These are phyloP conservation scores for Catagonus wagneri DNA, from an alignment of 2,113 vertebrate genomes.

Conservation along the genomic window DNA sequence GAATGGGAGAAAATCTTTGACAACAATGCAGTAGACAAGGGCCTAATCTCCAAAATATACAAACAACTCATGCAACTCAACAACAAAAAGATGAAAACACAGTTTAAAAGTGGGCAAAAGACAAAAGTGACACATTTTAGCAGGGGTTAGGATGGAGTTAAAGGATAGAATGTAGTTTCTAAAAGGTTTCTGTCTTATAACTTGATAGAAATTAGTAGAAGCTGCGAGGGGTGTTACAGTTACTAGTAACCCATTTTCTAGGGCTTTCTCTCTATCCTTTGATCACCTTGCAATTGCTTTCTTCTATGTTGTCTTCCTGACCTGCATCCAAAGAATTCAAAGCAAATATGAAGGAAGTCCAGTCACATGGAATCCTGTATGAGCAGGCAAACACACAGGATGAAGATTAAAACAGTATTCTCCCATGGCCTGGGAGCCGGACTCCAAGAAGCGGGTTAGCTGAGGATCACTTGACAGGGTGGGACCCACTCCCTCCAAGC, in stretches of 20 bases:
- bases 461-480: neutral
- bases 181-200: neutral
- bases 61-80: too few relatives aligned
- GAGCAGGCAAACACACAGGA: neutral
- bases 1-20: too few relatives aligned
- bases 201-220: neutral
- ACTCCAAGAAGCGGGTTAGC: neutral
- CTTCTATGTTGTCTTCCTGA: neutral
- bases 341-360: neutral
- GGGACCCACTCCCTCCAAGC: neutral
- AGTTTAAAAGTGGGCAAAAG: too few relatives aligned
- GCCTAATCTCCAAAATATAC: too few relatives aligned
- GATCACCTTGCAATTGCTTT: neutral
- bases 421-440: neutral
- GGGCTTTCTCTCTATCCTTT: neutral
- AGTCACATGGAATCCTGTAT: neutral
- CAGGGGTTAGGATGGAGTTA: neutral
- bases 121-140: neutral
- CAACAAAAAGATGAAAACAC: too few relatives aligned
- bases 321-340: neutral
- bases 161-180: neutral
- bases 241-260: neutral
- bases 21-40: too few relatives aligned
- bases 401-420: neutral
- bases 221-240: neutral